A percentile compares a stretch with the other conserved stretches of the same genome.
Conservation (phyloP, 1,140 invertebrate genomes). For the Bombyx mori region ASM3026992v2 NC_085116.1:4555501-4556000, state of each 20-base stretch:
- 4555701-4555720: slow-evolving; percentile 9
- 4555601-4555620: too few relatives aligned
- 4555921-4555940: too few relatives aligned
- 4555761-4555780: slow-evolving; percentile 10
- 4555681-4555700: too few relatives aligned
- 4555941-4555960: too few relatives aligned
- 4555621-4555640: too few relatives aligned
- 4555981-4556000: slow-evolving; percentile 11
- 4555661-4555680: too few relatives aligned
- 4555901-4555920: slow-evolving; percentile 17
- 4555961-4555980: slow-evolving; percentile 13
- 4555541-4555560: too few relatives aligned
- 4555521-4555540: too few relatives aligned
- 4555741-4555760: slow-evolving; percentile 14
- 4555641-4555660: too few relatives aligned
- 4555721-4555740: slow-evolving; percentile 7
- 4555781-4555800: slow-evolving; percentile 15
- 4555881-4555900: slow-evolving; percentile 13
- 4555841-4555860: slow-evolving; percentile 11
- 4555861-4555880: slow-evolving; percentile 10
- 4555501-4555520: too few relatives aligned
- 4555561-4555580: too few relatives aligned
- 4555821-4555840: slow-evolving; percentile 13
- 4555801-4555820: slow-evolving; percentile 14
- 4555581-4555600: too few relatives aligned